Base-by-base conservation (phyloP, 2,888 invertebrate species). In the Hirtodrosophila cameraria region DNA sequence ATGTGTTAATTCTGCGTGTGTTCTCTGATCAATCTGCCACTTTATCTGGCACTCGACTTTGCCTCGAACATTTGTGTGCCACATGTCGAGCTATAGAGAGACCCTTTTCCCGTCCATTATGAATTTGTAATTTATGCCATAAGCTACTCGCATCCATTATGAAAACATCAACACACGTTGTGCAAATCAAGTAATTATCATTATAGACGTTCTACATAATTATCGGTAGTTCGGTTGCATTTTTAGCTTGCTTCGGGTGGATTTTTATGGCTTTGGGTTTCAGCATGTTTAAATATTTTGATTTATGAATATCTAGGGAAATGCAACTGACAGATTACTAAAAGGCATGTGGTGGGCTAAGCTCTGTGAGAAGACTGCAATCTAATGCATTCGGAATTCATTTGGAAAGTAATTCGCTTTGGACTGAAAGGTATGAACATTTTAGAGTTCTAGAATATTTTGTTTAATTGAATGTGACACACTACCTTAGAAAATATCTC, bases 121-220 rank as follows among this genome's bases (percentile, higher is more conserved):
- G 72, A 33, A 50, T 67, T 63, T 58, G 75, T 86, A 86, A 86
- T 82, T 82, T 84, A 86, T 80, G 81, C 78, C 45, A 15, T 42
- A 18, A 48, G 45, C 15, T 20, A 15, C 62, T 36, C 33, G 67
- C 60, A 75, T 72, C 67, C 72, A 80, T 82, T 81, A 78, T 86
- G 72, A 60, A 80, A 82, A 82, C 78, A 84, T 84, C 75, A 80
- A 75, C 84, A 82, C 73, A 86, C 76, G 62, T 80, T 83, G 80
- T 75, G 86, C 73, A 86, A 82, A 86, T 86, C 82, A 75, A 86
- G 86, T 73, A 86, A 82, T 82, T 84, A 82, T 70, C 78, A 75
- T 68, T 67, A 75, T 30, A 83, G 60, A 75, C 60, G 57, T 76
- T 77, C 63, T 66, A 67, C 75, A 75, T 73, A 86, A 86, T 82